Base-by-base conservation (phyloP, 2,888 invertebrate genomes). In the Stenoptilia bipunctidactyla region DNA sequence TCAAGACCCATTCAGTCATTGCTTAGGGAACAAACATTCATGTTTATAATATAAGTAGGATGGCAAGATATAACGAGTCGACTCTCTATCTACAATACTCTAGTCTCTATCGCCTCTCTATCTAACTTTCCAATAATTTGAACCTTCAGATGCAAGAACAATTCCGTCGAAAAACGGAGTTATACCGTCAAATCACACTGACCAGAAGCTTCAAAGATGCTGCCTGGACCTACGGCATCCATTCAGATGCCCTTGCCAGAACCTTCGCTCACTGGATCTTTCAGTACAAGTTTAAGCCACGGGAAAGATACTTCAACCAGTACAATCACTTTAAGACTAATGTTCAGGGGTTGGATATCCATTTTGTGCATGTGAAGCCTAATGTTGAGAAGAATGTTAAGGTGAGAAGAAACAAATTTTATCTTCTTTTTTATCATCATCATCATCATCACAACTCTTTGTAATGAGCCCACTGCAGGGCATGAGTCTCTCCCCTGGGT, bases 191-290 rank as follows among this genome's bases (percentile, higher is more conserved):
- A 1, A 54, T 66, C 13, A 80, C 82, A 5, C 56, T 55, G 9
- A 48, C 48, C 10, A 59, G 64, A 10, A 71, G 71, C 15, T 48
- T 88, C 13, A 89, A 91, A 64, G 88, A 87, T 36, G 74, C 85
- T 0, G 86, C 86, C 1, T 95, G 94, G 75, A 85, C 89, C 39
- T 96, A 96, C 58, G 97, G 97, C 0, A 88, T 95, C 48, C 90
- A 93, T 53, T 77, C 89, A 0, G 86, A 89, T 1, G 87, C 87
- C 13, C 69, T 94, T 13, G 74, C 85, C 9, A 85, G 87, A 38
- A 75, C 95, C 15, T 71, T 92, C 15, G 77, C 89, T 1, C 89
- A 93, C 60, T 97, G 97, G 97, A 86, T 85, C 15, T 88, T 88
- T 25, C 84, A 88, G 33, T 96, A 92, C 61, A 85, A 90, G 44